phyloP scores from a whole-genome alignment of 2,888 invertebrate species.

The Dendrolimus pini region DNA sequence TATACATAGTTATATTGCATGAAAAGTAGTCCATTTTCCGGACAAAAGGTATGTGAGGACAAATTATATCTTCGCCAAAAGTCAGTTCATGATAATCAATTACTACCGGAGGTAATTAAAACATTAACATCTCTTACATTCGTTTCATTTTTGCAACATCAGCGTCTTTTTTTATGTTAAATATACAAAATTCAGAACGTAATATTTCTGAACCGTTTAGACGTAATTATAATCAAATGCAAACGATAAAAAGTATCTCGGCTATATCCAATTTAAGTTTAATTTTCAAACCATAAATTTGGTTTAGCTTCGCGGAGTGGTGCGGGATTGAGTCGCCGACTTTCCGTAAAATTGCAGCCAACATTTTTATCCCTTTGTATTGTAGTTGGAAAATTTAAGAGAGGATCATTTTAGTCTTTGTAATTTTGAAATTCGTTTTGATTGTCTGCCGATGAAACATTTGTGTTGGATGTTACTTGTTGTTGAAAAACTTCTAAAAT shows the following conservation, averaged over 20 bases:
- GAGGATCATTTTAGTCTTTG: conserved; percentile 49
- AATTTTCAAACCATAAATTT: conserved; percentile 72
- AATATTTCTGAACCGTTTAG: conserved; percentile 29
- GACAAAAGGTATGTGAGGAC: too few species aligned
- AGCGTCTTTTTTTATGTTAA: too few species aligned
- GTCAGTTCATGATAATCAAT: too few species aligned
- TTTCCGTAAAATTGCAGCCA: conserved; percentile 60
- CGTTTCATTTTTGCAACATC: too few species aligned
- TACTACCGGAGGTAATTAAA: too few species aligned
- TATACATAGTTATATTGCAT: too few species aligned
- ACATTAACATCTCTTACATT: too few species aligned
- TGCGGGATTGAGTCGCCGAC: conserved; percentile 50
- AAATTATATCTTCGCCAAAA: too few species aligned
- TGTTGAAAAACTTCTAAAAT: conserved; percentile 34
- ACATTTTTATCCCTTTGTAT: conserved; percentile 68
- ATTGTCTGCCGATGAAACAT: conserved; percentile 41
- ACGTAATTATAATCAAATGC: conserved; percentile 51
- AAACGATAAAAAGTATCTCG: conserved; percentile 61
- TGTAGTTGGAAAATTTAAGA: conserved; percentile 54
- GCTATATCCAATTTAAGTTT: conserved; percentile 69
- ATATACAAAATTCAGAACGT: too few species aligned
- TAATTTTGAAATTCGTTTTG: conserved; percentile 51
- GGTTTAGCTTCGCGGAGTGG: conserved; percentile 66
- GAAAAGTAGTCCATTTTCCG: too few species aligned
- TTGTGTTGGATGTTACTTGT: conserved; percentile 26